A percentile compares a stretch with the other conserved stretches of the same genome.
phyloP scores from a whole-genome alignment of 2,113 vertebrate genomes.

The Clinocottus analis region DNA sequence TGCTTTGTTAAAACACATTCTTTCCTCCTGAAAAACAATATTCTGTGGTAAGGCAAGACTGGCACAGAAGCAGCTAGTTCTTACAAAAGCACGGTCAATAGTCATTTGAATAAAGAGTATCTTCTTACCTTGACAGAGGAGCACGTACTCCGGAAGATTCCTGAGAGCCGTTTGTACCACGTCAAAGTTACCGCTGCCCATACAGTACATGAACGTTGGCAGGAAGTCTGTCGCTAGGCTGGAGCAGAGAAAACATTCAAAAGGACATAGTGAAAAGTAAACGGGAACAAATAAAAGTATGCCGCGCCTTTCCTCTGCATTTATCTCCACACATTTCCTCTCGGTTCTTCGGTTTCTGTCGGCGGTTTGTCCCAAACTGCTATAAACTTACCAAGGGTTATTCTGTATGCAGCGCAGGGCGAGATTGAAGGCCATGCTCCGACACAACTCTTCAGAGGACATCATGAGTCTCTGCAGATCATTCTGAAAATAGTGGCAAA shows the following conservation, averaged over 20 bases:
- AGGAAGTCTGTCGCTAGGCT: conserved; percentile 95
- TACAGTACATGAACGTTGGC: conserved; percentile 97
- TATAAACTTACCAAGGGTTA: conserved; percentile 88
- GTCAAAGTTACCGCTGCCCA: conserved; percentile 95
- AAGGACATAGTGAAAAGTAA: not conserved
- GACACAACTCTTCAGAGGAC: conserved; percentile 91
- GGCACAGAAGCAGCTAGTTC: too few relatives aligned
- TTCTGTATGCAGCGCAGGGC: conserved; percentile 95
- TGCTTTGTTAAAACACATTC: not conserved
- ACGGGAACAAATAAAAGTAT: not conserved
- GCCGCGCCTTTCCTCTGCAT: not conserved
- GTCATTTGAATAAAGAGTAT: not conserved
- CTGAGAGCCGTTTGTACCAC: conserved; percentile 95
- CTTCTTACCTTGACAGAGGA: conserved; percentile 94
- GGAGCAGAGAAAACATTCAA: conserved; percentile 20
- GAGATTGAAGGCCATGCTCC: conserved; percentile 93
- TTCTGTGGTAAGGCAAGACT: too few relatives aligned
- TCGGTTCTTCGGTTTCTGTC: not conserved
- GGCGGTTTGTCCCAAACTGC: not conserved
- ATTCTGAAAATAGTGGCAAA: conserved; percentile 80
- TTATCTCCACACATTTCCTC: not conserved
- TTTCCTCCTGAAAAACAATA: not conserved
- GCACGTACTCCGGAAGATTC: conserved; percentile 95
- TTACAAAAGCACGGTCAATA: too few relatives aligned
- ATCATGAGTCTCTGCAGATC: conserved; percentile 96